Evolutionary conservation across 2,888 invertebrate species (phyloP).

Genomic region (Thymelicus acteon): DNA sequence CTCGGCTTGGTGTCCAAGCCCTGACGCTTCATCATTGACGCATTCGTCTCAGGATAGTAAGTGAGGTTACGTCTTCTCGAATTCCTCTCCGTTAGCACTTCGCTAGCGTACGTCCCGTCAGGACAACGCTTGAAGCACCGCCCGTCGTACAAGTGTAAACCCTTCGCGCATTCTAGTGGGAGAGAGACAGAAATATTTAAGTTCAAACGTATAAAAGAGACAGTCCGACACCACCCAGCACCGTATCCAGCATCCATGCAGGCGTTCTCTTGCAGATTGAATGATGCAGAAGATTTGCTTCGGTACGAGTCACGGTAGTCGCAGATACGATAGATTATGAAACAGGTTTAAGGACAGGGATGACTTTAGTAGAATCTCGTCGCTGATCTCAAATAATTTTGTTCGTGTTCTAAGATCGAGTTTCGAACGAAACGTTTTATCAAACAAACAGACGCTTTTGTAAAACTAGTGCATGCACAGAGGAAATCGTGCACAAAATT

Average conservation of each 20-base stretch:
- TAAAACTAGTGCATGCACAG: slow-evolving; percentile 55
- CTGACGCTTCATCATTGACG: slow-evolving; percentile 62
- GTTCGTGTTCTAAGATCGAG: slow-evolving; percentile 43
- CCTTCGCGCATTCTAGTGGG: slow-evolving; percentile 88
- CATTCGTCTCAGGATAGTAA: slow-evolving; percentile 57
- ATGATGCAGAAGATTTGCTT: slow-evolving; percentile 68
- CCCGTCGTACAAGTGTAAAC: slow-evolving; percentile 85
- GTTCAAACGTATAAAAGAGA: slow-evolving; percentile 59
- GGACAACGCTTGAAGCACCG: slow-evolving; percentile 86
- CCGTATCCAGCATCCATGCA: slow-evolving; percentile 79
- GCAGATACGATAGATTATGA: slow-evolving; percentile 51
- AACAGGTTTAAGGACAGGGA: slow-evolving; percentile 48
- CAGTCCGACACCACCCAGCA: slow-evolving; percentile 76
- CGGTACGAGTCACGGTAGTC: slow-evolving; percentile 61
- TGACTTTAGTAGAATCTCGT: slow-evolving; percentile 73
- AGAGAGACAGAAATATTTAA: slow-evolving; percentile 73
- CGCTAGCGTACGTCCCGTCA: slow-evolving; percentile 75
- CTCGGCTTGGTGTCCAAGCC: slow-evolving; percentile 50
- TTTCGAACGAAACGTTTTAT: slow-evolving; percentile 40
- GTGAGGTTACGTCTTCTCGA: slow-evolving; percentile 76
- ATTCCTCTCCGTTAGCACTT: slow-evolving; percentile 64
- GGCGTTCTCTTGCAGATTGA: slow-evolving; percentile 64
- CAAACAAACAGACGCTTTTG: slow-evolving; percentile 57
- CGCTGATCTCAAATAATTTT: slow-evolving; percentile 83
- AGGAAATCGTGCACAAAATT: slow-evolving; percentile 75